Evolutionary conservation across 2,888 invertebrate species (phyloP).

Genomic region (Rhaphigaster nebulosa): DNA sequence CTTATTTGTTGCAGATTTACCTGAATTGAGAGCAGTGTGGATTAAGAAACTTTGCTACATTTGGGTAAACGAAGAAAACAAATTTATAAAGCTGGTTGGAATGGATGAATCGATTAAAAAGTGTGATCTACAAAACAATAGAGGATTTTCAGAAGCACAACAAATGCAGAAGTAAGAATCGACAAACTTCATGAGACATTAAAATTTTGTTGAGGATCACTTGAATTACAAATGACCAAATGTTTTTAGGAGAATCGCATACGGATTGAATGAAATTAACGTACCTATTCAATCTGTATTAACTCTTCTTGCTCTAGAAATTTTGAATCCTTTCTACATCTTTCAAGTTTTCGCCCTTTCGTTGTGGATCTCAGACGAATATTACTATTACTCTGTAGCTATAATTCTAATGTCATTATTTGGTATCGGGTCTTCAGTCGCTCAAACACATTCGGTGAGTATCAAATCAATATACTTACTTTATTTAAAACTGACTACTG

Average conservation of each 20-base stretch:
- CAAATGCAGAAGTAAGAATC: constrained; percentile 56
- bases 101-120: constrained; percentile 68
- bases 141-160: constrained; percentile 57
- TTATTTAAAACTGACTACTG: not conserved
- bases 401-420: constrained; percentile 85
- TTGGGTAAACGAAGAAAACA: constrained; percentile 71
- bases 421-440: constrained; percentile 81
- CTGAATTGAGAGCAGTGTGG: constrained; percentile 69
- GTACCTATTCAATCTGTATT: constrained; percentile 80
- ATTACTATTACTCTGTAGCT: constrained; percentile 87
- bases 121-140: constrained; percentile 55
- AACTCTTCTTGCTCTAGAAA: constrained; percentile 79
- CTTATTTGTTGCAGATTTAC: constrained; percentile 64
- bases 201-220: not conserved
- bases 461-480: not conserved
- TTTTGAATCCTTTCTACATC: constrained; percentile 89
- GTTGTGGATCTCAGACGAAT: constrained; percentile 88
- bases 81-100: constrained; percentile 71
- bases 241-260: constrained; percentile 75
- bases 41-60: constrained; percentile 73
- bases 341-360: constrained; percentile 88
- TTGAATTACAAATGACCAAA: not conserved
- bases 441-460: constrained; percentile 84
- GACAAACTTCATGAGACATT: not conserved
- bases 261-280: constrained; percentile 80